Evolutionary conservation across 2,113 vertebrate genomes (phyloP), one percentile per base, ranked within the genome.

Genomic region (Seriola dumerili): DNA sequence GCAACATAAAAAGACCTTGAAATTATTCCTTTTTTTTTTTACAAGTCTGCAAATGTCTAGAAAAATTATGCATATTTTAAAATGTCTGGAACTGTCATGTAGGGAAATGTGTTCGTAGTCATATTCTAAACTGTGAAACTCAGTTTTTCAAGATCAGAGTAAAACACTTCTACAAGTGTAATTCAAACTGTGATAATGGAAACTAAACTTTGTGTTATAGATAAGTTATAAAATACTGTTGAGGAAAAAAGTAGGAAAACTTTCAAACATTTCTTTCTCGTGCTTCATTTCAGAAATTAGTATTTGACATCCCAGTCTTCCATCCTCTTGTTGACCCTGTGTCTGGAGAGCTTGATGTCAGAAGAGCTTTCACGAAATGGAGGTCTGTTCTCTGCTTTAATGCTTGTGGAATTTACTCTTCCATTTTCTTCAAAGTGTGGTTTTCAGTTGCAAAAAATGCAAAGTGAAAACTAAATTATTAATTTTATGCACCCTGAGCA

Each of bases 251-350:
- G 38, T 38, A 8, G 38, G 38, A 42, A 66, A 70, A 66, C 17
- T 1, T 11, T 77, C 1, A 36, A 14, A 7, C 3, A 32, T 46
- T 1, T 80, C 19, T 23, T 72, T 19, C 1, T n/a, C 55, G 0
- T 77, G 46, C 23, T 71, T 81, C 21, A 7, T 89, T 70, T 21
- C 80, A 99, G 98, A 97, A 96, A 89, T 91, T 99, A 91, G 96
- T 99, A 66, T 99, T 99, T 83, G 98, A 99, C 91, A 96, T 97
- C 85, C 98, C 98, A 3, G 96, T 99, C 93, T 99, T 99, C 91
- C 97, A 99, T 85, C 98, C 98, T 0, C 94, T 99, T 7, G 98
- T 99, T 59, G 97, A 99, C 82, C 97, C 98, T 4, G 83, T 96
- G 8, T 97, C 98, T 71, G 97, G 98, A 67, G 98, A 99, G 92